Conservation (phyloP, 2,113 vertebrate species). For the Hippocampus comes region DNA sequence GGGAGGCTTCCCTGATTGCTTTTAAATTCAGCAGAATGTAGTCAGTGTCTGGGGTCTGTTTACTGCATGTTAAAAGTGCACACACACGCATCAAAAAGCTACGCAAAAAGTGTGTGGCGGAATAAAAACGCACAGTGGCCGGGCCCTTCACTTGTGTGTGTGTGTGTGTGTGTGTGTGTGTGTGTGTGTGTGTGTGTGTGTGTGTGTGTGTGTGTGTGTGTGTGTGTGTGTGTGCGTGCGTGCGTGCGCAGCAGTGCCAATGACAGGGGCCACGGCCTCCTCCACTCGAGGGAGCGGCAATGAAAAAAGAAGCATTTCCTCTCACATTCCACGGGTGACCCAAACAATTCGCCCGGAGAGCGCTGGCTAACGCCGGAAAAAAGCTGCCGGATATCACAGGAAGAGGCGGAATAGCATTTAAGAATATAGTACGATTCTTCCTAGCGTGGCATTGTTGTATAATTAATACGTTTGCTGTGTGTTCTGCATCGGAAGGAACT, state of each 20-base stretch:
- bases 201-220: no score
- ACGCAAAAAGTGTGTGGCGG: background rate
- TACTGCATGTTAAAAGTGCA: conserved; percentile 54
- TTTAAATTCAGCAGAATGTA: conserved; percentile 70
- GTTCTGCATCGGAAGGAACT: conserved; percentile 64
- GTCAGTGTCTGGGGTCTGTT: conserved; percentile 47
- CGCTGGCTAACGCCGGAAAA: background rate
- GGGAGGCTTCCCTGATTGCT: conserved; percentile 62
- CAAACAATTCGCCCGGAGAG: conserved; percentile 76
- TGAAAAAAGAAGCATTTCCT: conserved; percentile 80
- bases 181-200: conserved; percentile 40
- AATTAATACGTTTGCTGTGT: conserved; percentile 64
- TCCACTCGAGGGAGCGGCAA: conserved; percentile 72
- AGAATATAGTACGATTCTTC: conserved; percentile 38
- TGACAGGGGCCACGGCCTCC: conserved; percentile 75
- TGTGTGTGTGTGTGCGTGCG: background rate
- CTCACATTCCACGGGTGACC: conserved; percentile 74
- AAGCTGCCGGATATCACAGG: conserved; percentile 11
- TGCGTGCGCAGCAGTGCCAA: conserved; percentile 62
- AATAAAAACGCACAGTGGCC: conserved; percentile 6
- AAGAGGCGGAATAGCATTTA: conserved; percentile 37
- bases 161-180: conserved; percentile 3
- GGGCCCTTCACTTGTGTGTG: conserved; percentile 33
- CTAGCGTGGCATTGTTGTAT: conserved; percentile 27
- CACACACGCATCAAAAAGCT: conserved; percentile 15